These are phyloP conservation scores for Philhelius pedissequus DNA, from an alignment of 2,888 invertebrate species.

Conservation along the genomic window DNA sequence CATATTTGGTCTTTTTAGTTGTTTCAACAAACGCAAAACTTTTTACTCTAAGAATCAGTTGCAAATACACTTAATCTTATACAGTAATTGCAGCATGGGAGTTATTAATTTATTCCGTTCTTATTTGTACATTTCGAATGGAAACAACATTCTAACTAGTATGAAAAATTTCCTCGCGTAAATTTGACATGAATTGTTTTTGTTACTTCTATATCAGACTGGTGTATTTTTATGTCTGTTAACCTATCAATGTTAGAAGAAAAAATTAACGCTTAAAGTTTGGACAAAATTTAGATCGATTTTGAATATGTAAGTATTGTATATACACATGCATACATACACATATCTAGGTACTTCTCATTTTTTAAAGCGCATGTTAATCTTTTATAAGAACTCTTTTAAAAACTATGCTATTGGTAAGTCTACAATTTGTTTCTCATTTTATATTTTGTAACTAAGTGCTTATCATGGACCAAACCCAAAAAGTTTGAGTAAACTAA, in stretches of 20 bases:
- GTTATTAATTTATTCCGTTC: background rate
- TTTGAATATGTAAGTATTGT: background rate
- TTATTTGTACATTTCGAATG: background rate
- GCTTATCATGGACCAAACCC: constrained; percentile 50
- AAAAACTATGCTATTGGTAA: background rate
- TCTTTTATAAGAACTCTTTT: background rate
- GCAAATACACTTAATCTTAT: background rate
- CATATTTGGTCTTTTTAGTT: background rate
- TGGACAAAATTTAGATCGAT: constrained; percentile 32
- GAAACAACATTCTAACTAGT: constrained; percentile 15
- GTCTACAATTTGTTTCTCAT: constrained; percentile 7
- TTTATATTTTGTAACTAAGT: background rate
- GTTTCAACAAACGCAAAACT: background rate
- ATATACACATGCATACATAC: too few relatives aligned
- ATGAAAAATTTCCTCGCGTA: background rate
- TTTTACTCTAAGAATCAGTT: background rate
- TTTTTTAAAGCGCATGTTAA: constrained; percentile 28
- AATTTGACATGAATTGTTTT: constrained; percentile 9
- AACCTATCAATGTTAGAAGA: background rate
- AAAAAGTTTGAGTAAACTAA: constrained; percentile 11
- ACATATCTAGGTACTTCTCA: too few relatives aligned
- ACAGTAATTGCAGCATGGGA: background rate
- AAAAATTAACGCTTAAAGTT: background rate
- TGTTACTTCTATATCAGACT: constrained; percentile 2
- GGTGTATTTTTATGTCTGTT: background rate